phyloP scores from a whole-genome alignment of 1,140 invertebrate genomes.

The Scaptomyza pallida region DNA sequence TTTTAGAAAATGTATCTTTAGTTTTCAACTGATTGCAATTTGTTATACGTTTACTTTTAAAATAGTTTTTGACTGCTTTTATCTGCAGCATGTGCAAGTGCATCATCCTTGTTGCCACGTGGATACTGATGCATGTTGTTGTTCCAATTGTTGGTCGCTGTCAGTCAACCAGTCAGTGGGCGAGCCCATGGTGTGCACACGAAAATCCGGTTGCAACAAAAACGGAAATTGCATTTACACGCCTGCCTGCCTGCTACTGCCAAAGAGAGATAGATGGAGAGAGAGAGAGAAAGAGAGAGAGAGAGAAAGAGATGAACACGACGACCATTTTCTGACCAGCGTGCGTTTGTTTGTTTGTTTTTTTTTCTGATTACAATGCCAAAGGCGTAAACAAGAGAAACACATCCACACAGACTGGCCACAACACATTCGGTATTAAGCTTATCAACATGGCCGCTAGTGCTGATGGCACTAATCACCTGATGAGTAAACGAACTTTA shows the following conservation, averaged over 20 bases:
- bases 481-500: slow-evolving; percentile 41
- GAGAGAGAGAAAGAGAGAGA: too few relatives aligned
- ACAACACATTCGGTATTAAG: slow-evolving; percentile 34
- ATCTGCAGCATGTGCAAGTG: neutral
- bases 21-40: neutral
- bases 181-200: slow-evolving; percentile 37
- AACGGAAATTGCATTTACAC: slow-evolving; percentile 78
- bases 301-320: slow-evolving; percentile 4
- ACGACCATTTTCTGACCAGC: neutral
- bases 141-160: slow-evolving; percentile 20
- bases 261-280: slow-evolving; percentile 4
- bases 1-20: too few relatives aligned
- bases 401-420: slow-evolving; percentile 20
- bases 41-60: neutral
- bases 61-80: slow-evolving; percentile 2
- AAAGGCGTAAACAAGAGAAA: slow-evolving; percentile 35
- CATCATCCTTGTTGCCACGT: neutral
- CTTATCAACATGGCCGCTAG: slow-evolving; percentile 39
- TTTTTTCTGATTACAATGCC: slow-evolving; percentile 40
- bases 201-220: slow-evolving; percentile 70
- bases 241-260: slow-evolving; percentile 48
- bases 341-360: neutral
- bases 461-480: slow-evolving; percentile 67
- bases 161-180: slow-evolving; percentile 45
- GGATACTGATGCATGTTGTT: neutral